These are phyloP conservation scores for Apocheima hispidaria DNA, from an alignment of 2,888 invertebrate species.

Conservation along the genomic window DNA sequence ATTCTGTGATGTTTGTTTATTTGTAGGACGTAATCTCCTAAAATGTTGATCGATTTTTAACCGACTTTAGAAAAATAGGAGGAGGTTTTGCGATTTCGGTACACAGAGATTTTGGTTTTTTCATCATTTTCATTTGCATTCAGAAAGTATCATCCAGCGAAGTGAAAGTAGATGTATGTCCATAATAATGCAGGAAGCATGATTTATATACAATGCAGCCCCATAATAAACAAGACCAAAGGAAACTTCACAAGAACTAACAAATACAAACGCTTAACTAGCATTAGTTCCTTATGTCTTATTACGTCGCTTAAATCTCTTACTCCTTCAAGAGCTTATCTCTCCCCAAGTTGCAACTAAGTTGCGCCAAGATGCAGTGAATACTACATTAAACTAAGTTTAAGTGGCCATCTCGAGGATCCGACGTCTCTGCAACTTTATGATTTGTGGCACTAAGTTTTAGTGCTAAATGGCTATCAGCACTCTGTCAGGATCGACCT, in stretches of 20 bases:
- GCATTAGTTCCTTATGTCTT: background rate
- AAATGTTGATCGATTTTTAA: too few relatives aligned
- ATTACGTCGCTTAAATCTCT: background rate
- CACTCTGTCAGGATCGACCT: slow-evolving; percentile 42
- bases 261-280: background rate
- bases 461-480: slow-evolving; percentile 51
- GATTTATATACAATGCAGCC: too few relatives aligned
- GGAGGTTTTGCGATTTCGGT: too few relatives aligned
- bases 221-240: background rate
- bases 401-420: slow-evolving; percentile 59
- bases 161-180: too few relatives aligned
- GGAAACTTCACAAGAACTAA: background rate
- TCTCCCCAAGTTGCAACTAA: slow-evolving; percentile 52
- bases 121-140: too few relatives aligned
- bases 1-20: too few relatives aligned
- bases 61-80: too few relatives aligned
- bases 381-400: slow-evolving; percentile 62
- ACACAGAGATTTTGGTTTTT: too few relatives aligned
- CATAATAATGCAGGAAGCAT: too few relatives aligned
- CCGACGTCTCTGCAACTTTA: slow-evolving; percentile 57
- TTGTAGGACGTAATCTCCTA: too few relatives aligned
- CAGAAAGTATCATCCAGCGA: too few relatives aligned
- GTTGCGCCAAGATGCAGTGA: slow-evolving; percentile 57
- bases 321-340: slow-evolving; percentile 16
- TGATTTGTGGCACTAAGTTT: slow-evolving; percentile 63